Evolutionary conservation across 2,888 invertebrate genomes (phyloP), one percentile per base, ranked within the genome.

Genomic region (Micoletzkya japonica): DNA sequence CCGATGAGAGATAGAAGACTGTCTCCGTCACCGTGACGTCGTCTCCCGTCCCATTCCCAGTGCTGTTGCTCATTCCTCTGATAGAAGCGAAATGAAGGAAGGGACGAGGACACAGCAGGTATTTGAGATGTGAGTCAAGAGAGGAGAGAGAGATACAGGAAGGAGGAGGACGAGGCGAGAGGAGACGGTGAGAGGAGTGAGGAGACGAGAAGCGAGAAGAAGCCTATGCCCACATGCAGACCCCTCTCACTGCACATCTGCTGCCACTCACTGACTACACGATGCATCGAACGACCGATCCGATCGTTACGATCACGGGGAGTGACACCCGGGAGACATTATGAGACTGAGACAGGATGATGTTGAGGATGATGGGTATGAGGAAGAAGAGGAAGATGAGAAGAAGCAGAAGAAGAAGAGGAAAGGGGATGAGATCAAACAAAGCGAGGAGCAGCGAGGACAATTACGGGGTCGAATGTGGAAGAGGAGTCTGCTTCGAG

Each of bases 1-100:
- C 83, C 66, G 74, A 76, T 32, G 77, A 72, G 56, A 82, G 68
- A 60, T 82, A 83, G 72, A 83, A 83, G 1, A 74, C 56, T 0
- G 74, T 71, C 56, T 79, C 77, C 4, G 50, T 4, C 7, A 50
- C 24, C 4, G n/a, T 20, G 24, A n/a, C 20, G 20, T 50, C 50
- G 4, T 50, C n/a, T 24, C 24, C 24, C 50, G 50, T 17, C 20
- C 50, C 50, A 50, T n/a, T n/a, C n/a, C n/a, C n/a, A n/a, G n/a
- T n/a, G n/a, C n/a, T n/a, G n/a, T n/a, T n/a, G n/a, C n/a, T n/a
- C n/a, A n/a, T n/a, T n/a, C n/a, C n/a, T n/a, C n/a, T n/a, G n/a
- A n/a, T n/a, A n/a, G n/a, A n/a, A n/a, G n/a, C n/a, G 50, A 50
- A 50, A 50, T 4, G 3, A 50, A 4, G 50, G 24, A 10, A 50